Conservation (phyloP, 2,888 invertebrate genomes). For the Amitus sp. region DNA sequence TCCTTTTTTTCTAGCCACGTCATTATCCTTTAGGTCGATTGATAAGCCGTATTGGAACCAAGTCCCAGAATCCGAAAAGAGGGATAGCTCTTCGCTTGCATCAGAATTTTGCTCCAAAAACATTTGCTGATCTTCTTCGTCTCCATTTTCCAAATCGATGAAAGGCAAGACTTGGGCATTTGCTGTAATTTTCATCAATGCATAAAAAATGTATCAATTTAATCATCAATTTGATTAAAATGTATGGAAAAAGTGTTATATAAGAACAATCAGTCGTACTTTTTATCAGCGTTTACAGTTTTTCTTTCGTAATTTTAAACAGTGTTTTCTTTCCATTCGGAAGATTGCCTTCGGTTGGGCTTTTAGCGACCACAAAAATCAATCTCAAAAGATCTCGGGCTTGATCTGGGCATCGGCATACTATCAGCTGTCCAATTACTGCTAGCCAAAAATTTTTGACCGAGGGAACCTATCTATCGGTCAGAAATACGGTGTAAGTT, state of each 20-base stretch:
- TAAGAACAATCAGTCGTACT: background rate
- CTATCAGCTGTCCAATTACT: constrained; percentile 11
- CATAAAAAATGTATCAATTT: no score
- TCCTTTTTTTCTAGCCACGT: background rate
- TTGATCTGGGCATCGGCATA: background rate
- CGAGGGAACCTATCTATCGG: background rate
- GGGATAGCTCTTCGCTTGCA: no score
- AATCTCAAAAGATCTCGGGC: background rate
- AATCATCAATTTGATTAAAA: no score
- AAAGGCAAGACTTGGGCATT: no score
- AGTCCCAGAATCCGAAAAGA: background rate
- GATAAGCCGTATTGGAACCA: background rate
- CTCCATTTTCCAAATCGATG: no score
- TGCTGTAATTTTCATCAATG: no score
- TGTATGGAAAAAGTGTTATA: no score
- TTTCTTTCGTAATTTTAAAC: background rate
- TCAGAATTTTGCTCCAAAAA: no score
- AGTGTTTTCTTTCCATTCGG: background rate
- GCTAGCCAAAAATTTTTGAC: constrained; percentile 17
- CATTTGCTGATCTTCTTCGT: background rate
- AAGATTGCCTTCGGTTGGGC: constrained; percentile 2
- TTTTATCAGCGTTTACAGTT: constrained; percentile 2
- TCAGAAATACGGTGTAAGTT: background rate
- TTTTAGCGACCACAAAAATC: background rate
- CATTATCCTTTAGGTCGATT: background rate